Conservation (phyloP, 2,113 vertebrate genomes). For the Alouatta palliata region DNA sequence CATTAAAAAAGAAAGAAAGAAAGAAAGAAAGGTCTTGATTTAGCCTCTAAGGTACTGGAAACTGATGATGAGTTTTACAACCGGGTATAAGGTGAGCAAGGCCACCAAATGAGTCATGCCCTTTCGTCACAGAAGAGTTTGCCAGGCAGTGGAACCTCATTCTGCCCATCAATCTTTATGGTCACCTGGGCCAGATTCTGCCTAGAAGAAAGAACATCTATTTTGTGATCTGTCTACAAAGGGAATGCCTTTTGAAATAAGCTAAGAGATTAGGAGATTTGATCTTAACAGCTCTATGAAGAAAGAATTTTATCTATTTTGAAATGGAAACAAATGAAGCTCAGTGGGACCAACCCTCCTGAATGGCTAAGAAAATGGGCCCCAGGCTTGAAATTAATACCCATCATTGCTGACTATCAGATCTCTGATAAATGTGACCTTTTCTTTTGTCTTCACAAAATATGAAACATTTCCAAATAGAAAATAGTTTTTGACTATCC, state of each 20-base stretch:
- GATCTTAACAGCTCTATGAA: not conserved
- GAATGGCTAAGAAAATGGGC: not conserved
- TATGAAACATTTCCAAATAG: not conserved
- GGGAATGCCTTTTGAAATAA: not conserved
- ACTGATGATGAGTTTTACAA: not conserved
- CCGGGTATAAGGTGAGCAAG: not conserved
- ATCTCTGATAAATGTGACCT: not conserved
- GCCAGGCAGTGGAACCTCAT: no score
- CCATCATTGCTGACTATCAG: not conserved
- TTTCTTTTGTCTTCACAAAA: not conserved
- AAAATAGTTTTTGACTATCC: not conserved
- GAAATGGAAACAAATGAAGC: not conserved
- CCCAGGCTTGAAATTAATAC: not conserved
- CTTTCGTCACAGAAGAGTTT: not conserved
- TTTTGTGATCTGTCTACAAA: not conserved
- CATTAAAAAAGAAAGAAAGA: not conserved
- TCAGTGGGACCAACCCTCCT: not conserved
- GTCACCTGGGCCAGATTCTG: not conserved
- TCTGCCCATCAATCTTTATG: not conserved
- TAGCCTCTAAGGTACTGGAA: not conserved
- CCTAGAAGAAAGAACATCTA: not conserved
- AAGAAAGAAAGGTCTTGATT: not conserved
- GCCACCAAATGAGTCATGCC: accelerated
- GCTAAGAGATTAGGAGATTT: not conserved
- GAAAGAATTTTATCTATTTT: not conserved